These are phyloP conservation scores for Drosophila mojavensis DNA, from an alignment of 1,140 invertebrate species.

Conservation along the genomic window DNA sequence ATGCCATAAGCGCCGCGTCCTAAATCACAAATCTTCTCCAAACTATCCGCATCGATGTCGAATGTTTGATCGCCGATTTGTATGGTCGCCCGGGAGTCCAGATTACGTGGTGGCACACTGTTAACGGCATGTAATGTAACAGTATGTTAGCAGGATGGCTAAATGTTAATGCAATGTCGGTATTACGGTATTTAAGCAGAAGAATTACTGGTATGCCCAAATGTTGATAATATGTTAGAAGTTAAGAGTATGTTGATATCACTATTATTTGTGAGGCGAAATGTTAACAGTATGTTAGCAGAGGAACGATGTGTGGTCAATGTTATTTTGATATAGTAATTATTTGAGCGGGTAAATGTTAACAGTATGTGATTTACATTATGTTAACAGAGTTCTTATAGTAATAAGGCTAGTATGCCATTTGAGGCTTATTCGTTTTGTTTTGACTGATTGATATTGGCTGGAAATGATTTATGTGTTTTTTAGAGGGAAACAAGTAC, in stretches of 20 bases:
- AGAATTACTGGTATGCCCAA: too few species aligned
- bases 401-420: not conserved
- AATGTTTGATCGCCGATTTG: slow-evolving; percentile 94
- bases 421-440: not conserved
- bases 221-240: too few species aligned
- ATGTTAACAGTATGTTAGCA: too few species aligned
- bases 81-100: slow-evolving; percentile 93
- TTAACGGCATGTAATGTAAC: slow-evolving; percentile 4
- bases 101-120: slow-evolving; percentile 88
- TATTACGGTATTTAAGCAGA: too few species aligned
- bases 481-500: too few species aligned
- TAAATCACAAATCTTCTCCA: slow-evolving; percentile 94
- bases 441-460: not conserved
- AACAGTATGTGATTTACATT: too few species aligned
- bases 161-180: too few species aligned
- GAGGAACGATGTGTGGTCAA: not conserved
- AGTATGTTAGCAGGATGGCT: not conserved
- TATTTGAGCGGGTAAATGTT: too few species aligned
- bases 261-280: too few species aligned
- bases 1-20: slow-evolving; percentile 98
- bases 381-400: not conserved
- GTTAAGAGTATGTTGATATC: too few species aligned
- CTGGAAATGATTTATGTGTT: too few species aligned
- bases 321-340: not conserved
- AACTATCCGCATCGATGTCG: slow-evolving; percentile 95